Conservation (phyloP, 1,140 invertebrate genomes). For the Halesus radiatus region DNA sequence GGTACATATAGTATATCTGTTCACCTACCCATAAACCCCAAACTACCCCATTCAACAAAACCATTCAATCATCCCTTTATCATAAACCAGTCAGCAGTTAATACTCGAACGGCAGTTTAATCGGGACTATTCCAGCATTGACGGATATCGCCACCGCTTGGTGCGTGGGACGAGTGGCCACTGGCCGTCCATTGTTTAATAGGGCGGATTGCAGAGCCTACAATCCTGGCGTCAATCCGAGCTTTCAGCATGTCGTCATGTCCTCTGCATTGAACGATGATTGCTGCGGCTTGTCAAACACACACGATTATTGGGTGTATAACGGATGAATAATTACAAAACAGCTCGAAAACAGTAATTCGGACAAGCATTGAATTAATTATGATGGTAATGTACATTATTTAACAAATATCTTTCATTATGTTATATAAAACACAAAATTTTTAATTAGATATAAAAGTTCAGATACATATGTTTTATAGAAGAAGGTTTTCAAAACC, state of each 20-base stretch:
- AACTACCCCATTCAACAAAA: not conserved
- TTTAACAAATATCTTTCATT: no score
- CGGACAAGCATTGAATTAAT: no score
- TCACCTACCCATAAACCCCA: no score
- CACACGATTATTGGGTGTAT: not conserved
- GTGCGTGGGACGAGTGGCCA: not conserved
- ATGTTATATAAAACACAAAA: no score
- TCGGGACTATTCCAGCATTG: not conserved
- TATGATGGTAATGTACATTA: no score
- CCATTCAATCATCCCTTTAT: conserved; percentile 10
- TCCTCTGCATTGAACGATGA: not conserved
- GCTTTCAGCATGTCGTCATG: not conserved
- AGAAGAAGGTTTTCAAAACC: no score
- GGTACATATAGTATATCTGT: no score
- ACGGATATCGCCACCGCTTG: not conserved
- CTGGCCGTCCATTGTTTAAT: not conserved
- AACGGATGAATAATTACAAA: no score
- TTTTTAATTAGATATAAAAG: no score
- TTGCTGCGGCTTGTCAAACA: conserved; percentile 8
- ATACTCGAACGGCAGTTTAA: conserved; percentile 5
- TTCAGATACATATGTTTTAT: no score
- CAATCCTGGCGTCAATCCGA: not conserved
- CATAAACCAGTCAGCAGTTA: not conserved
- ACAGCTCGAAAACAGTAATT: no score
- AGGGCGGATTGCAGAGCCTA: not conserved